Base-by-base conservation (phyloP, 2,888 invertebrate species). In the Pimpla rufipes region DNA sequence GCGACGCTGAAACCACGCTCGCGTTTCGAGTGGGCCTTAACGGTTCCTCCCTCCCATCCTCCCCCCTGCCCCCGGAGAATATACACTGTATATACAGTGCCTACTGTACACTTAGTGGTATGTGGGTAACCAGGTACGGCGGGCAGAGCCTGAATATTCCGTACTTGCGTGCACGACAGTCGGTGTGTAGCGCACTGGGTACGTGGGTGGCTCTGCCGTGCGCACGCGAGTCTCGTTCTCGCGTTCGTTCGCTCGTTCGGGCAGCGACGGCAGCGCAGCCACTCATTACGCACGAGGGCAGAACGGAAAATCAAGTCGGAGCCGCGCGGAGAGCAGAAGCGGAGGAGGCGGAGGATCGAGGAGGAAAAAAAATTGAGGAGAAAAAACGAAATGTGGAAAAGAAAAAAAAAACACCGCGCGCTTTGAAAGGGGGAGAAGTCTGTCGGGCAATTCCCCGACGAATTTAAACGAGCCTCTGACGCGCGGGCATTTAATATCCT, bases 1-100 rank as follows among this genome's bases (percentile, higher is more conserved):
- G 21, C 62, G 81, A 40, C 40, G 70, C 35, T 76, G 37, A 76
- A 81, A 76, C n/a, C 16, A 57, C 52, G 21, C 76, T 70, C 40
- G 75, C 40, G 52, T 75, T 70, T 75, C 42, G 79, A 79, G 83
- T 76, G 83, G 83, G 75, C 59, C 70, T 79, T 64, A 70, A 75
- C 70, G 52, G 66, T 75, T 79, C 67, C 8, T 50, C 18, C 29
- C n/a, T n/a, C n/a, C n/a, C n/a, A n/a, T 29, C 29, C 29, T 29
- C 29, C 29, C 29, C 29, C 29, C 29, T 29, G 2, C 5, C 29
- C 29, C 29, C 5, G 29, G 5, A 29, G 6, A 16, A 35, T 35
- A 52, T 64, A 37, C 55, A 16, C 7, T 52, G 11, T 57, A 66
- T n/a, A 45, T 45, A 62, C 18, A 45, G 35, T 42, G 13, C 23